Base-by-base conservation (phyloP, 2,888 invertebrate species). In the Dasypolia templi region DNA sequence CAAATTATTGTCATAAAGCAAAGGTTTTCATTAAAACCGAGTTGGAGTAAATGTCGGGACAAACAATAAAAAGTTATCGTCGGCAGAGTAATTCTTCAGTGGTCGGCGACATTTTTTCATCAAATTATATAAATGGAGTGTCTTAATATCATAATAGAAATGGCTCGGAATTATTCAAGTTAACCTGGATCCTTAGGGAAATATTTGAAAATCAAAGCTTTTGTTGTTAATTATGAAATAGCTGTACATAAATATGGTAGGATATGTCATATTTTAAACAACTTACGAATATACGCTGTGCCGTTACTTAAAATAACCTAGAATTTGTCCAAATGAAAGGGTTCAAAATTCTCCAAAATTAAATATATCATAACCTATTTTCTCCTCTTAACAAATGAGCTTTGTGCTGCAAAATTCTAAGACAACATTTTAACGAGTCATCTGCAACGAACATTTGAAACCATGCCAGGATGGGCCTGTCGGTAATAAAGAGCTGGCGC, bases 381-480 rank as follows among this genome's bases (percentile, higher is more conserved):
- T 63, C 51, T 65, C 29, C 56, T 73, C 49, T n/a, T n/a, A 64
- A 65, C 65, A 77, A 77, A 76, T 69, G 62, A 76, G 62, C 35
- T 74, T 39, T 51, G 49, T 65, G 65, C 63, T 53, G 75, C 77
- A 72, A 62, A 67, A 77, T 79, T 68, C 74, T 64, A 73, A 66
- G 66, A 83, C 58, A 82, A 75, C 78, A 79, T 85, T 87, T 88
- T 86, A 89, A 88, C 70, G 82, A 86, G 81, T 81, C 66, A 89
- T 88, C 88, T 89, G 89, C 88, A 88, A 81, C 77, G 82, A 87
- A 74, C 76, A 88, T 90, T 93, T 92, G 93, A 92, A 89, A 86
- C 72, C 73, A 68, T 90, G 93, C 93, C 93, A 93, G 87, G 87
- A 87, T 77, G 75, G 77, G 74, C 74, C 72, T 46, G 63, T 44